Conservation (phyloP, 2,113 vertebrate species). For the Trinectes maculatus region DNA sequence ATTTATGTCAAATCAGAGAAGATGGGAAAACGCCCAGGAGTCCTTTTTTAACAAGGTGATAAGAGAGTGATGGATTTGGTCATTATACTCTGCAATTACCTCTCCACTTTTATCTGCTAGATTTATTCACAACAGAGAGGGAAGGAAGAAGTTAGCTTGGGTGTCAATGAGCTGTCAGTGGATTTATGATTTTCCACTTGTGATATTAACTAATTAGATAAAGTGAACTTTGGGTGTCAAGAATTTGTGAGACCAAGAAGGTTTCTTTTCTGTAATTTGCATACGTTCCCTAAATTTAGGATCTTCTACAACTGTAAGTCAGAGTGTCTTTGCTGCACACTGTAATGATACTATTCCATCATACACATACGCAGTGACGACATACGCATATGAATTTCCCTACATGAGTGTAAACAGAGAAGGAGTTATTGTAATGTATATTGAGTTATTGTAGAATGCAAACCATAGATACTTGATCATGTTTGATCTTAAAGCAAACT, state of each 20-base stretch:
- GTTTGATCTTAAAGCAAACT: no score
- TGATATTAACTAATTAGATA: slow-evolving; percentile 13
- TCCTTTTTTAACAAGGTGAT: slow-evolving; percentile 52
- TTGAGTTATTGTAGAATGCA: no score
- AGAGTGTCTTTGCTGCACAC: neutral
- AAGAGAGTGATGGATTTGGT: slow-evolving; percentile 69
- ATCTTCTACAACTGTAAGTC: no score
- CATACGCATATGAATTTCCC: no score
- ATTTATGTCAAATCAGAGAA: slow-evolving; percentile 22
- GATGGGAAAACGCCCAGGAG: slow-evolving; percentile 13
- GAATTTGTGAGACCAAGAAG: neutral
- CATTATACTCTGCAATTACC: slow-evolving; percentile 68
- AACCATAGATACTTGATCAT: no score
- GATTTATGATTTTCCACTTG: slow-evolving; percentile 2
- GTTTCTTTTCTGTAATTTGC: no score
- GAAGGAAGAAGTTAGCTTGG: slow-evolving; percentile 16
- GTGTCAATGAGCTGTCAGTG: slow-evolving; percentile 18
- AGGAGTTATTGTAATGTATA: no score
- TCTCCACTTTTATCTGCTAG: slow-evolving; percentile 59
- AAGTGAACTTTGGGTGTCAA: neutral
- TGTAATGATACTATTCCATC: no score
- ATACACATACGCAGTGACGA: no score
- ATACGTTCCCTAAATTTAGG: no score
- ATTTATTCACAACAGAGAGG: slow-evolving; percentile 65
- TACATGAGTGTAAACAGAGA: no score